A percentile compares a stretch with the other conserved stretches of the same genome.
These are phyloP conservation scores for Gobiocypris rarus DNA, from an alignment of 2,113 vertebrate species.

Conservation along the genomic window DNA sequence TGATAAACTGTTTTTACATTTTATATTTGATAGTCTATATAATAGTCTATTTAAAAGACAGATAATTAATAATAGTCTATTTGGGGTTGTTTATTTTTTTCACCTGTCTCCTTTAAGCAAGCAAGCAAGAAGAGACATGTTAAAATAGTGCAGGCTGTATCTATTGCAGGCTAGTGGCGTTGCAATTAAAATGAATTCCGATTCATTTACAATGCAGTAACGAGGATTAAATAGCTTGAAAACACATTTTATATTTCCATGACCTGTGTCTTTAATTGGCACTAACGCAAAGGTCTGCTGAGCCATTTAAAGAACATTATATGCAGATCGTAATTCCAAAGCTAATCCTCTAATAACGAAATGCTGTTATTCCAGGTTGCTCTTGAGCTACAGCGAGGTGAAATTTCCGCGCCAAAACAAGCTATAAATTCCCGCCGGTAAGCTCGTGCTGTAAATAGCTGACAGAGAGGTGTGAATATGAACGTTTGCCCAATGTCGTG, in stretches of 20 bases:
- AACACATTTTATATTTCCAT: constrained; percentile 13
- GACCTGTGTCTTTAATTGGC: neutral
- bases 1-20: too few relatives aligned
- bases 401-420: constrained; percentile 66
- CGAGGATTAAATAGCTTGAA: neutral
- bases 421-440: constrained; percentile 64
- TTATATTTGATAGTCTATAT: too few relatives aligned
- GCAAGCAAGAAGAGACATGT: neutral
- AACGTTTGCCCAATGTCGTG: constrained; percentile 74
- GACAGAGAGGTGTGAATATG: constrained; percentile 70
- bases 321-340: constrained; percentile 62
- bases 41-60: too few relatives aligned
- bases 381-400: constrained; percentile 65
- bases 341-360: constrained; percentile 61
- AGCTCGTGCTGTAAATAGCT: constrained; percentile 64
- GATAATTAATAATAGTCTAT: neutral
- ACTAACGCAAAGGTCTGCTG: neutral
- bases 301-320: constrained; percentile 60
- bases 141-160: neutral
- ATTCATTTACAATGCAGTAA: neutral
- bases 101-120: neutral
- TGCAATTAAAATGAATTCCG: neutral
- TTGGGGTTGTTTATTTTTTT: neutral
- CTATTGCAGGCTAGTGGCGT: neutral
- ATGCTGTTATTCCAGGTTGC: constrained; percentile 59